These are phyloP conservation scores for Catagonus wagneri DNA, from an alignment of 2,113 vertebrate genomes.

Conservation along the genomic window DNA sequence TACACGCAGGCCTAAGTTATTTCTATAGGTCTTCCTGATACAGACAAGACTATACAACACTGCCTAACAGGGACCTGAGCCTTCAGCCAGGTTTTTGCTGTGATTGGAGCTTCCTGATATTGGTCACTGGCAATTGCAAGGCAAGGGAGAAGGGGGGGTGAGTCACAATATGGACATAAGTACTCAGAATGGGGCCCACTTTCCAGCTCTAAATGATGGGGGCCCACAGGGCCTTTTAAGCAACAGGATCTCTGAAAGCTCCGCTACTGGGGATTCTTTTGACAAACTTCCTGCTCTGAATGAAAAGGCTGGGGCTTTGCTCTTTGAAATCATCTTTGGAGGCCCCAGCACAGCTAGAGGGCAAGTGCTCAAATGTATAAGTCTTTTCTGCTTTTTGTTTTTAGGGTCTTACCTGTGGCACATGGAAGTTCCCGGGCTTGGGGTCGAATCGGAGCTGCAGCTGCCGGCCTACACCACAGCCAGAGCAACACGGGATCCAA, in stretches of 20 bases:
- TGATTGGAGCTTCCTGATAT: background rate
- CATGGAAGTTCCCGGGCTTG: no score
- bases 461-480: no score
- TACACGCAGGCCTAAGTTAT: background rate
- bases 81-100: background rate
- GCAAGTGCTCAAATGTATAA: conserved; percentile 26
- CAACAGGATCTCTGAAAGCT: background rate
- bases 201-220: background rate
- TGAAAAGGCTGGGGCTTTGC: background rate
- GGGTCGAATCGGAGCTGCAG: no score
- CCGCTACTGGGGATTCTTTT: background rate
- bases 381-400: background rate
- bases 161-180: background rate
- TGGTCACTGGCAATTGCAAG: background rate
- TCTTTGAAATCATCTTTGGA: background rate
- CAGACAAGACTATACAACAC: background rate
- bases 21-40: background rate
- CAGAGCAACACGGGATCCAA: no score
- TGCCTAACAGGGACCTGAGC: background rate
- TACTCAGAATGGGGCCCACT: background rate
- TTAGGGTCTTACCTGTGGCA: no score
- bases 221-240: background rate
- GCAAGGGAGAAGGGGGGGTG: background rate
- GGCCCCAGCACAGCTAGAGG: background rate
- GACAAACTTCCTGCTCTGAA: background rate